Base-by-base conservation (phyloP, 1,140 invertebrate genomes). In the Babylonia areolata region DNA sequence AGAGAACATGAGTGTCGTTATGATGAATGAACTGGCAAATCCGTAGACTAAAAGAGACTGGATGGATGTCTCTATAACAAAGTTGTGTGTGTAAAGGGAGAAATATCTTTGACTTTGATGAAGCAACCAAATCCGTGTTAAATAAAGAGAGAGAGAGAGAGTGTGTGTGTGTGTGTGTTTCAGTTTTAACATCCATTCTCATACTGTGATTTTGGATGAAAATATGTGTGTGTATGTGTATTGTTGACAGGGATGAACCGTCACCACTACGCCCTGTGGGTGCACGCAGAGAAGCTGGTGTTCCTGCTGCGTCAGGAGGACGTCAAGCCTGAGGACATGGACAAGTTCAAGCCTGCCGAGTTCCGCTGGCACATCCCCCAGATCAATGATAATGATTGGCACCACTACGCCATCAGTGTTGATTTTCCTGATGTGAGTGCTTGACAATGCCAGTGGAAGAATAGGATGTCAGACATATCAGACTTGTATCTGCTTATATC, bases 291-390 rank as follows among this genome's bases (percentile, higher is more conserved):
- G 94, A 97, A 98, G 23, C 95, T 99, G 88, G 99, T 99, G 89
- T 95, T 99, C 69, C 95, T 99, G 80, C 95, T 99, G 88, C 95
- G 99, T 40, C 96, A 98, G 83, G 98, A 99, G 94, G 98, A 98
- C 93, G 97, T 98, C 91, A 97, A 97, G 20, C 94, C 94, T n/a
- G 97, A 98, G 92, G 97, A 99, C 92, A 96, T 98, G 46, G 98
- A 99, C 93, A 98, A 98, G 85, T 99, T 99, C 95, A 96, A 97
- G 79, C 98, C 99, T 0, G 99, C 99, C 28, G 99, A 99, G 95
- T 99, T 98, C 98, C 96, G 99, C 86, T 95, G 95, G 95, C 92
- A 93, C 64, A 88, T 95, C n/a, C 91, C 93, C 5, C 93, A 95
- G 89, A 97, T 99, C 11, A 99, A 99, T 95, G 99, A 99, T 94